Evolutionary conservation across 2,797 vertebrate genomes (phyloP).

Genomic region (Darevskia nairensis): DNA sequence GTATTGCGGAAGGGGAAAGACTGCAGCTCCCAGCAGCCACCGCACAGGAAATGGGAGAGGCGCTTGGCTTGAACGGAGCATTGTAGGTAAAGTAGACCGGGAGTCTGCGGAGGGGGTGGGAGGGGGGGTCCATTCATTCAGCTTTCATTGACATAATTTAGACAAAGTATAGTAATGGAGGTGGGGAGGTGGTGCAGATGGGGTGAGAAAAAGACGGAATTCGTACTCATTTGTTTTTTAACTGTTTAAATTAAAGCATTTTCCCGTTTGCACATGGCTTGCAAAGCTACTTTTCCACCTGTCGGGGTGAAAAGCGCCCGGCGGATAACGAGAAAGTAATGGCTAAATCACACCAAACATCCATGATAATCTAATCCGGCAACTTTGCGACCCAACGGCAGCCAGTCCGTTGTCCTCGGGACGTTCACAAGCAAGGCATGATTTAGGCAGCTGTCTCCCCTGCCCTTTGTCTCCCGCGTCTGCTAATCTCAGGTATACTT

Average conservation of each 20-base stretch:
- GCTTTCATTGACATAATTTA: too few relatives aligned
- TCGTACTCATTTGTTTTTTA: too few relatives aligned
- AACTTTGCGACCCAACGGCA: background rate
- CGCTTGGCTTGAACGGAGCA: background rate
- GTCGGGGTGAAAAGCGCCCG: background rate
- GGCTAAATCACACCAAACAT: too few relatives aligned
- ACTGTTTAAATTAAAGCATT: too few relatives aligned
- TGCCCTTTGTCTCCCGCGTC: background rate
- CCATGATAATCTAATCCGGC: too few relatives aligned
- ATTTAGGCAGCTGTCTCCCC: background rate
- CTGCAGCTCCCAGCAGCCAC: constrained; percentile 18
- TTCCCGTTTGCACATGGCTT: background rate
- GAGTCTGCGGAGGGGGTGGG: background rate
- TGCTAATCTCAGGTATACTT: background rate
- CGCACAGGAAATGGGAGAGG: background rate
- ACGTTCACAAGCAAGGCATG: background rate
- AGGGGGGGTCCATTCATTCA: background rate
- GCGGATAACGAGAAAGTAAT: too few relatives aligned
- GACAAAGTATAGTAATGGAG: too few relatives aligned
- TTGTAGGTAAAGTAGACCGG: background rate
- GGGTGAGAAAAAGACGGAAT: too few relatives aligned
- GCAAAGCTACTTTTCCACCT: background rate
- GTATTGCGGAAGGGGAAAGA: background rate
- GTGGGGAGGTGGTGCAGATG: too few relatives aligned
- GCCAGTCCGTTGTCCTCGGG: background rate